A percentile compares a stretch with the other conserved stretches of the same genome.
These are phyloP conservation scores for Microcebus griseorufus DNA, from an alignment of 2,113 vertebrate genomes.

Conservation along the genomic window DNA sequence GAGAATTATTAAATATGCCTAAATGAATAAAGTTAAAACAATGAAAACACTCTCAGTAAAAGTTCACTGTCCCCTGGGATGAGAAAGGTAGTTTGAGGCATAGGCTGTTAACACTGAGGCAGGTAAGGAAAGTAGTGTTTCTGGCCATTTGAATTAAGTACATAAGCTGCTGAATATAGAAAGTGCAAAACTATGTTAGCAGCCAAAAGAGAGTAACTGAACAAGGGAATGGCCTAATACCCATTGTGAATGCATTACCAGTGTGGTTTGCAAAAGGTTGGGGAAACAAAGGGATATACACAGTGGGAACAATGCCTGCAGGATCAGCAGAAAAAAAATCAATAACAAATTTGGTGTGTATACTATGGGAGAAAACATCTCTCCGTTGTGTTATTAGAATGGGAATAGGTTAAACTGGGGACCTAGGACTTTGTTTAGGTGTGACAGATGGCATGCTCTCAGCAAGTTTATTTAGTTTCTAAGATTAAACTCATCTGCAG, in stretches of 20 bases:
- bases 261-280: constrained; percentile 54
- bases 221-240: constrained; percentile 72
- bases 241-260: constrained; percentile 48
- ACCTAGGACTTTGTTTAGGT: background rate
- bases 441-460: constrained; percentile 19
- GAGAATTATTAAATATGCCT: background rate
- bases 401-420: constrained; percentile 21
- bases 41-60: background rate
- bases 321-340: constrained; percentile 80
- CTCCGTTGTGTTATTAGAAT: constrained; percentile 66
- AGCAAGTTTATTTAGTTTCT: background rate
- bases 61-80: background rate
- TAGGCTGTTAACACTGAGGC: constrained; percentile 31
- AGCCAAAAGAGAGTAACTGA: constrained; percentile 70
- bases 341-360: constrained; percentile 74
- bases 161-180: constrained; percentile 67
- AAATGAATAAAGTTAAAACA: background rate
- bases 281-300: constrained; percentile 73
- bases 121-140: constrained; percentile 35
- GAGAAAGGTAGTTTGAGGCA: constrained; percentile 42
- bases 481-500: background rate
- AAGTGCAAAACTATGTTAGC: constrained; percentile 71
- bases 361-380: constrained; percentile 68
- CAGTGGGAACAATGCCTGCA: constrained; percentile 62
- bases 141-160: constrained; percentile 58